phyloP scores from a whole-genome alignment of 2,888 invertebrate species.

The Diaprepes abbreviatus region DNA sequence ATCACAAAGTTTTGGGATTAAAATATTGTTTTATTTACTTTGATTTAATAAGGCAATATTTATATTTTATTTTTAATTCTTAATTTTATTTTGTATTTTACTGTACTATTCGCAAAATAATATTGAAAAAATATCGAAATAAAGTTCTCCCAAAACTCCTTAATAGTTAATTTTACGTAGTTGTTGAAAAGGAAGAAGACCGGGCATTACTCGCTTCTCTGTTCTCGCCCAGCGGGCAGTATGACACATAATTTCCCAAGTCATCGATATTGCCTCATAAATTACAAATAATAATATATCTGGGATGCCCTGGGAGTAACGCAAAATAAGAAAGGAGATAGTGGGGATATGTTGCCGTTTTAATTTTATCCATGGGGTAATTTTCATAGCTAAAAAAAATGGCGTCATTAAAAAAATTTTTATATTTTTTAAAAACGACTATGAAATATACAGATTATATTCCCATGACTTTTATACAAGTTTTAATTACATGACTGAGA shows the following conservation, averaged over 20 bases:
- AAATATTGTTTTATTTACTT: too few relatives aligned
- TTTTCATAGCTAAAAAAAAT: too few relatives aligned
- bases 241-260: constrained; percentile 60
- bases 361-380: neutral
- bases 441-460: too few relatives aligned
- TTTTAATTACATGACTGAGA: too few relatives aligned
- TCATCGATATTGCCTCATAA: constrained; percentile 60
- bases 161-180: constrained; percentile 14
- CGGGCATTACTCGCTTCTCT: constrained; percentile 42
- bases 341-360: constrained; percentile 7
- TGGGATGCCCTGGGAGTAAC: constrained; percentile 51
- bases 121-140: neutral
- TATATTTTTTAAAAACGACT: too few relatives aligned
- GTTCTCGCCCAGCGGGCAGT: constrained; percentile 56
- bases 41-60: too few relatives aligned
- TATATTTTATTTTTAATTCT: too few relatives aligned
- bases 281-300: constrained; percentile 60
- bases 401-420: too few relatives aligned
- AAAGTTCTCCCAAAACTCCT: constrained; percentile 17
- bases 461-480: too few relatives aligned
- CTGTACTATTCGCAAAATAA: too few relatives aligned
- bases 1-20: too few relatives aligned
- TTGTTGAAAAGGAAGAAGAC: constrained; percentile 43
- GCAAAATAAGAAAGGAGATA: constrained; percentile 40
- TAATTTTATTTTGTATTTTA: too few relatives aligned